Evolutionary conservation across 1,140 invertebrate species (phyloP).

Genomic region (Hyles vespertilio): DNA sequence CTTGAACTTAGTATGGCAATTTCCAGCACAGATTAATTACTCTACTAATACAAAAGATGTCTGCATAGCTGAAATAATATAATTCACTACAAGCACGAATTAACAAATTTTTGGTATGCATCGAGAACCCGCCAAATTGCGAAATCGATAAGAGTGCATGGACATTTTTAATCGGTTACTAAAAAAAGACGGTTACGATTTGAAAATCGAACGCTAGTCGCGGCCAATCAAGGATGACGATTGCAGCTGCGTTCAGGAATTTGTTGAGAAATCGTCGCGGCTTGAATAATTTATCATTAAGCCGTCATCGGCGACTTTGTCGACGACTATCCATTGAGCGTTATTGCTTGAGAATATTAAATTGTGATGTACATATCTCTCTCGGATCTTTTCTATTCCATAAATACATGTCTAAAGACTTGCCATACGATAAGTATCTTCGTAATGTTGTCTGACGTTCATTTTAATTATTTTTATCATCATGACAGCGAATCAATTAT

Average conservation of each 20-base stretch:
- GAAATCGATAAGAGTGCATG: not conserved
- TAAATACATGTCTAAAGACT: too few relatives aligned
- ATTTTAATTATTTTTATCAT: too few relatives aligned
- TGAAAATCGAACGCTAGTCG: conserved; percentile 46
- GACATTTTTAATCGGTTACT: not conserved
- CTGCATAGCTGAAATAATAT: too few relatives aligned
- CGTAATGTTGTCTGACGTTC: too few relatives aligned
- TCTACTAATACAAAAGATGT: too few relatives aligned
- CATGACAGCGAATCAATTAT: too few relatives aligned
- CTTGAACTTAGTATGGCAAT: too few relatives aligned
- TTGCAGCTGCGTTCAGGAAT: conserved; percentile 66
- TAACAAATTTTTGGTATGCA: too few relatives aligned
- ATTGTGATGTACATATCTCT: not conserved
- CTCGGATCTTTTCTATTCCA: not conserved
- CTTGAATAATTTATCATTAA: conserved; percentile 58
- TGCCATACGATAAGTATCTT: too few relatives aligned
- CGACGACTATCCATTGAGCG: conserved; percentile 28
- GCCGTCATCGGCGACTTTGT: conserved; percentile 30
- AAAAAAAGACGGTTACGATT: conserved; percentile 35
- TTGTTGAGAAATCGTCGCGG: conserved; percentile 57
- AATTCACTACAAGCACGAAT: too few relatives aligned
- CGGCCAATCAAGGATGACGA: conserved; percentile 54
- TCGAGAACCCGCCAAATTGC: too few relatives aligned
- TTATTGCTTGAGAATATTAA: conserved; percentile 7
- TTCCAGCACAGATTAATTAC: too few relatives aligned